Conservation (phyloP, 2,113 vertebrate species). For the Helogale parvula region DNA sequence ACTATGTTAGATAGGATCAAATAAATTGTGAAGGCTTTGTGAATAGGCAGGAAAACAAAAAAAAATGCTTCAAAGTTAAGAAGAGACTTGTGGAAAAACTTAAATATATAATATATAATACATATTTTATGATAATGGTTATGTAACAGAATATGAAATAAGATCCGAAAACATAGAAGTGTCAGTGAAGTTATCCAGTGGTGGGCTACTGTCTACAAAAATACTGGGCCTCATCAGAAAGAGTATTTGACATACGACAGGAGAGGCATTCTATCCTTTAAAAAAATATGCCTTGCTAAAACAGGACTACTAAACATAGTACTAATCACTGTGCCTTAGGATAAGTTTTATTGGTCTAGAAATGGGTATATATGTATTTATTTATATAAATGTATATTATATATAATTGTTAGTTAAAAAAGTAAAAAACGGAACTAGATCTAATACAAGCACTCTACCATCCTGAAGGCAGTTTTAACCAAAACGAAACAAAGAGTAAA, state of each 20-base stretch:
- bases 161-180: not conserved
- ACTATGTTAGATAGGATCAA: not conserved
- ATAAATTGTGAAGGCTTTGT: slow-evolving; percentile 1
- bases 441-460: not conserved
- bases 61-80: slow-evolving; percentile 20
- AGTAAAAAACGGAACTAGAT: not conserved
- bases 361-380: not conserved
- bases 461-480: not conserved
- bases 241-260: not conserved
- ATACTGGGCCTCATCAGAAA: not conserved
- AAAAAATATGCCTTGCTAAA: not conserved
- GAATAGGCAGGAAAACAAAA: not conserved
- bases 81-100: not conserved
- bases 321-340: not conserved
- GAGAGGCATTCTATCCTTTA: not conserved
- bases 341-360: not conserved
- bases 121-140: not conserved
- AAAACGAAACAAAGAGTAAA: slow-evolving; percentile 43
- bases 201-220: not conserved
- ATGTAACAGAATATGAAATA: not conserved
- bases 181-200: not conserved
- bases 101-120: not conserved
- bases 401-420: not conserved
- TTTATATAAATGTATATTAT: not conserved
- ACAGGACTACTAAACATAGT: slow-evolving; percentile 8